Evolutionary conservation across 2,888 invertebrate species (phyloP), one percentile per base, ranked within the genome.

Genomic region (Orgyia antiqua): DNA sequence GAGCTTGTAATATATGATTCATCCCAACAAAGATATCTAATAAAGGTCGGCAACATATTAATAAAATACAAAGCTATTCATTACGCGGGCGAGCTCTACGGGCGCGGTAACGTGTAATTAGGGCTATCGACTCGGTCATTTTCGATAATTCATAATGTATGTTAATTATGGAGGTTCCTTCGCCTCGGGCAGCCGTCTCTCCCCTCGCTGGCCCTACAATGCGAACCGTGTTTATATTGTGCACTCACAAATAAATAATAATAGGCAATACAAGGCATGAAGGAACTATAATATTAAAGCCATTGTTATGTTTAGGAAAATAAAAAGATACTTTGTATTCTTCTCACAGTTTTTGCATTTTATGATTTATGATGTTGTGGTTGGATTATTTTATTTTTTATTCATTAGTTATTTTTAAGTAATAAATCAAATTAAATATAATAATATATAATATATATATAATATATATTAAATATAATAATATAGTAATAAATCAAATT

Each of bases 131-230:
- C 62, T 66, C 68, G 80, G 74, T 71, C 73, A 75, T 80, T 84
- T 80, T 69, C 69, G 78, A 80, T 84, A 83, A 82, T 82, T 79
- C 78, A 76, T 82, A 84, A 84, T 83, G 79, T 73, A 83, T 77
- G 82, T 73, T 84, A 84, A 84, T 84, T 80, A 83, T 75, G 79
- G 79, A 60, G 73, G 69, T 48, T 39, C 52, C 55, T 58, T 62
- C 49, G 74, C n/a, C n/a, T n/a, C n/a, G n/a, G n/a, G 15, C 6
- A 15, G 4, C 15, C 15, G 6, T 6, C 15, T 15, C 6, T 15
- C 15, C 4, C 82, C 79, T 33, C 42, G 42, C 33, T 42, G 45
- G 46, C 42, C 47, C 49, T 45, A 39, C 40, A 36, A 36, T 26
- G 36, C 52, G 46, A 51, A 48, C 60, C 42, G 55, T 58, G 62